Conservation (phyloP, 2,797 vertebrate species). For the Neopelma chrysocephalum region DNA sequence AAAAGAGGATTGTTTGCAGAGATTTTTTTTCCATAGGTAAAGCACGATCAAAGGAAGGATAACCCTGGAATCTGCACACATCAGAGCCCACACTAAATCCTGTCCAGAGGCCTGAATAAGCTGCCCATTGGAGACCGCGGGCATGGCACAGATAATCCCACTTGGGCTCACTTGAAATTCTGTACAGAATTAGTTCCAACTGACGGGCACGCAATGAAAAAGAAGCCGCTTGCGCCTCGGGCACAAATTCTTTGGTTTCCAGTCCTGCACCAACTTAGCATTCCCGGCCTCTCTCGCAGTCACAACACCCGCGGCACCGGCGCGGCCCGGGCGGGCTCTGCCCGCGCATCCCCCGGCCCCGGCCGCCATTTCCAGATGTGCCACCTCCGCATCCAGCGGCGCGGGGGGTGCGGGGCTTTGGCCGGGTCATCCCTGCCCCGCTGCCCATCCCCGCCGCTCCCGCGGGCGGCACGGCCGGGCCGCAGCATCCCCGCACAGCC, state of each 20-base stretch:
- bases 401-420: no score
- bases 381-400: neutral
- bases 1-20: neutral
- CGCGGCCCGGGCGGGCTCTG: neutral
- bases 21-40: constrained; percentile 48
- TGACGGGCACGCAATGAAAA: constrained; percentile 68
- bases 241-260: constrained; percentile 54
- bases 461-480: neutral
- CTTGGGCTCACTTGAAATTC: constrained; percentile 64
- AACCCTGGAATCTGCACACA: constrained; percentile 63
- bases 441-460: neutral
- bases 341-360: neutral
- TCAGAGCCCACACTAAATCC: constrained; percentile 55
- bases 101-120: constrained; percentile 66
- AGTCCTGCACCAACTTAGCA: constrained; percentile 14
- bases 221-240: constrained; percentile 49
- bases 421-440: neutral
- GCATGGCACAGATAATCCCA: constrained; percentile 64
- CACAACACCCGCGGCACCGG: neutral
- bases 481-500: neutral
- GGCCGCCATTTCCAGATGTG: neutral
- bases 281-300: neutral
- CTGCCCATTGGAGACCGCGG: constrained; percentile 36
- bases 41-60: constrained; percentile 53
- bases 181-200: constrained; percentile 70